Evolutionary conservation across 2,888 invertebrate genomes (phyloP).

Genomic region (Chrysina gloriosa): DNA sequence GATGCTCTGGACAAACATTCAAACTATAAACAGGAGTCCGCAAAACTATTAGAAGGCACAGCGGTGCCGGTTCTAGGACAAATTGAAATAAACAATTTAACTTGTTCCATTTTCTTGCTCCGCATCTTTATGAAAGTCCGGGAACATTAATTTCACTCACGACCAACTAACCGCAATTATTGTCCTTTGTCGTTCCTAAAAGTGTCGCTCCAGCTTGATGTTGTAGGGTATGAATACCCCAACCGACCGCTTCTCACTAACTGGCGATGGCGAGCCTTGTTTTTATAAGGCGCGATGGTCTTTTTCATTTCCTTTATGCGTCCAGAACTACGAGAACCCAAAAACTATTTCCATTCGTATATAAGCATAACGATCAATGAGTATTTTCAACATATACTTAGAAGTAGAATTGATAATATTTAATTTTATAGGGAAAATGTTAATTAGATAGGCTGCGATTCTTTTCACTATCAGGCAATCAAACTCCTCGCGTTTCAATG

Average conservation of each 20-base stretch:
- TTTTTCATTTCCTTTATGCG: neutral
- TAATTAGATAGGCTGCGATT: too few relatives aligned
- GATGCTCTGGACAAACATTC: constrained; percentile 40
- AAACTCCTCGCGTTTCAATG: too few relatives aligned
- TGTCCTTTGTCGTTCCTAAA: constrained; percentile 42
- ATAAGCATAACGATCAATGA: too few relatives aligned
- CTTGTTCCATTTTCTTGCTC: constrained; percentile 50
- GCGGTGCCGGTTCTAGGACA: constrained; percentile 32
- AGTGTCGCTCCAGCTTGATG: constrained; percentile 42
- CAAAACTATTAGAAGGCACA: constrained; percentile 36
- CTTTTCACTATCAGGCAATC: too few relatives aligned
- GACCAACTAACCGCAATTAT: constrained; percentile 47
- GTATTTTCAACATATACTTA: too few relatives aligned
- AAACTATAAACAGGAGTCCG: constrained; percentile 40
- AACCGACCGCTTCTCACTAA: neutral
- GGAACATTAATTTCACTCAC: constrained; percentile 48
- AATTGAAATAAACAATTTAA: constrained; percentile 52
- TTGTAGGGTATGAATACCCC: constrained; percentile 45
- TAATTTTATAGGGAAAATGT: too few relatives aligned
- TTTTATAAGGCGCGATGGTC: neutral
- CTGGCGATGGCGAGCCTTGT: neutral
- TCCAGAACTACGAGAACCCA: too few relatives aligned
- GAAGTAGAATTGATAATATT: too few relatives aligned
- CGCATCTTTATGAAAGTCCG: constrained; percentile 45
- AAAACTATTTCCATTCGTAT: too few relatives aligned